Base-by-base conservation (phyloP, 2,797 vertebrate species). In the Borostomias antarcticus region DNA sequence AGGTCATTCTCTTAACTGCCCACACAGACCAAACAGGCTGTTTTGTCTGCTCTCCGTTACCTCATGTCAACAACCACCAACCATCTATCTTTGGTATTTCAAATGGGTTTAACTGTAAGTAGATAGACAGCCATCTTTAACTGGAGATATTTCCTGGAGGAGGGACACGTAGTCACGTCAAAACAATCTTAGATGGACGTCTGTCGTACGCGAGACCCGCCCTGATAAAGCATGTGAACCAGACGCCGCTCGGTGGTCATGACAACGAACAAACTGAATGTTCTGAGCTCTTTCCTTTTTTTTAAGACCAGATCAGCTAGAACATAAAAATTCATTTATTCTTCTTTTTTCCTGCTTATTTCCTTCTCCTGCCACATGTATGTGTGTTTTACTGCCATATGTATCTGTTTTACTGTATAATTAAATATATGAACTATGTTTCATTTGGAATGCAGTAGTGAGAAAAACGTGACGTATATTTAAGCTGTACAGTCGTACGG, bases 221-320 rank as follows among this genome's bases (percentile, higher is more conserved):
- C 25, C 52, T 29, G 11, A 54, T 45, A n/a, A n/a, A n/a, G n/a
- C n/a, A 4, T 50, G 19, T n/a, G 47, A 11, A 11, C 47, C 47
- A 23, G 47, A 19, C 8, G 21, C 8, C 47, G 21, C 47, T n/a
- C n/a, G n/a, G n/a, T n/a, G 40, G 15, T 17, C 32, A 33, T 4
- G 6, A 50, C 10, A 33, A 8, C 26, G 6, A 35, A 33, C 57
- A 5, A 53, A 56, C 35, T 73, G 62, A 65, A 80, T 75, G 82
- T 81, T 85, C 81, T 77, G 81, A 77, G 17, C 26, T 5, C 21
- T 40, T 32, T 72, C 67, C n/a, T n/a, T n/a, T n/a, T n/a, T n/a
- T n/a, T n/a, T n/a, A n/a, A n/a, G n/a, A n/a, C n/a, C n/a, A n/a
- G n/a, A n/a, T n/a, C n/a, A n/a, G n/a, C n/a, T n/a, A n/a, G n/a